These are phyloP conservation scores for Chalcis sispes DNA, from an alignment of 2,888 invertebrate genomes.

Conservation along the genomic window DNA sequence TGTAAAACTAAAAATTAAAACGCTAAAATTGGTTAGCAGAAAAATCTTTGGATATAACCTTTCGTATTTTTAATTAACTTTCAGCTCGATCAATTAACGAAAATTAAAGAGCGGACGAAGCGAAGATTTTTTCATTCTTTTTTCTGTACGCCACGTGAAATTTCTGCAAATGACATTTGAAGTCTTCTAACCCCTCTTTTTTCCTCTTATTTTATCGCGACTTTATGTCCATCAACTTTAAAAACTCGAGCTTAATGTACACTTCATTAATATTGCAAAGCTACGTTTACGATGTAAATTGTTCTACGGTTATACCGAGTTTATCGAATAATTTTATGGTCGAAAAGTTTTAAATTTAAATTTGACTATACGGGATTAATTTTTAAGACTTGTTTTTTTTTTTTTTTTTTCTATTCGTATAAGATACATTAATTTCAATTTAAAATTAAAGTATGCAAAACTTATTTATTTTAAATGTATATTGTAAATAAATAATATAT, in stretches of 20 bases:
- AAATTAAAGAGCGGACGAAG: slow-evolving; percentile 23
- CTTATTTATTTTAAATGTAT: too few relatives aligned
- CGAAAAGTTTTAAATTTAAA: too few relatives aligned
- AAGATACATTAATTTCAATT: too few relatives aligned
- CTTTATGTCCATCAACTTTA: neutral
- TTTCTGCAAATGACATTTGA: slow-evolving; percentile 14
- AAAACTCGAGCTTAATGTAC: neutral
- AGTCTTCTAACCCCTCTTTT: neutral
- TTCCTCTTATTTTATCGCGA: too few relatives aligned
- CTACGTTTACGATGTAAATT: slow-evolving; percentile 15
- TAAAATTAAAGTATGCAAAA: too few relatives aligned
- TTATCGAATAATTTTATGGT: too few relatives aligned
- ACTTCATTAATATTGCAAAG: neutral
- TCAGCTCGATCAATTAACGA: slow-evolving; percentile 31
- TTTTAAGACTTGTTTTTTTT: too few relatives aligned
- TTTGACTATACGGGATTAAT: too few relatives aligned
- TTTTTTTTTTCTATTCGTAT: too few relatives aligned
- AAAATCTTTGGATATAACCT: slow-evolving; percentile 41
- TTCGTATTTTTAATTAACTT: slow-evolving; percentile 32
- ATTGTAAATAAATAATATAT: too few relatives aligned
- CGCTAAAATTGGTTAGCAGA: neutral
- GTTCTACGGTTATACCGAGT: neutral
- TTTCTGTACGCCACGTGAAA: neutral
- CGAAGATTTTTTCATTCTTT: neutral
- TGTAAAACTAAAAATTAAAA: slow-evolving; percentile 33